phyloP scores from a whole-genome alignment of 1,140 invertebrate genomes.

The Dolichoris vasculosae region DNA sequence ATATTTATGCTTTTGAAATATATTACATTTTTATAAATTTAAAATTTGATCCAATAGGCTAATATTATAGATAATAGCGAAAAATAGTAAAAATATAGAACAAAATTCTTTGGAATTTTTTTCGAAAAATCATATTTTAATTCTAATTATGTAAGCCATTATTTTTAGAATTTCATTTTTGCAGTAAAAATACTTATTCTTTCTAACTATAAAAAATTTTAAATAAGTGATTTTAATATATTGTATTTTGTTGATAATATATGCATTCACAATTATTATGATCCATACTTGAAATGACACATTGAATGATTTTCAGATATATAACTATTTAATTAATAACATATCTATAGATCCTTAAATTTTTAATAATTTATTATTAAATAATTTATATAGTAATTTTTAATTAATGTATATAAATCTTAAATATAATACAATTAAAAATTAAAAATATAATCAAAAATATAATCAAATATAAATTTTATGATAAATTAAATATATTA shows the following conservation, averaged over 20 bases:
- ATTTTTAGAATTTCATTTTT: slow-evolving; percentile 22
- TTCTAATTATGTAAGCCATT: background rate
- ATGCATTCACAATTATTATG: background rate
- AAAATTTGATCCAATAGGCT: slow-evolving; percentile 19
- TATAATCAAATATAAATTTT: too few species aligned
- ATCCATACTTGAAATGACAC: too few species aligned
- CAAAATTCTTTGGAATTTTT: slow-evolving; percentile 8
- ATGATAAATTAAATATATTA: too few species aligned
- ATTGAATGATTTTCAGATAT: too few species aligned
- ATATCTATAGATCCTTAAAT: too few species aligned
- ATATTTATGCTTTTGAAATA: slow-evolving; percentile 62
- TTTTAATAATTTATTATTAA: too few species aligned
- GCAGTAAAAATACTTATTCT: background rate
- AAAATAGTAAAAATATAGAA: background rate
- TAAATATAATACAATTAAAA: too few species aligned
- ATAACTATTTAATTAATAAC: too few species aligned
- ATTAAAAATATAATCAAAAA: too few species aligned
- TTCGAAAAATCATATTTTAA: slow-evolving; percentile 21
- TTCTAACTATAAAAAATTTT: background rate
- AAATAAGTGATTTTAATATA: too few species aligned
- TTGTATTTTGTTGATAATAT: background rate
- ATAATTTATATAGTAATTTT: too few species aligned
- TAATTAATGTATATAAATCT: too few species aligned
- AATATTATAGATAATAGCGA: slow-evolving; percentile 25
- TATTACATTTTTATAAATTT: background rate